phyloP scores from a whole-genome alignment of 2,888 invertebrate species.

The Octonoba sinensis region DNA sequence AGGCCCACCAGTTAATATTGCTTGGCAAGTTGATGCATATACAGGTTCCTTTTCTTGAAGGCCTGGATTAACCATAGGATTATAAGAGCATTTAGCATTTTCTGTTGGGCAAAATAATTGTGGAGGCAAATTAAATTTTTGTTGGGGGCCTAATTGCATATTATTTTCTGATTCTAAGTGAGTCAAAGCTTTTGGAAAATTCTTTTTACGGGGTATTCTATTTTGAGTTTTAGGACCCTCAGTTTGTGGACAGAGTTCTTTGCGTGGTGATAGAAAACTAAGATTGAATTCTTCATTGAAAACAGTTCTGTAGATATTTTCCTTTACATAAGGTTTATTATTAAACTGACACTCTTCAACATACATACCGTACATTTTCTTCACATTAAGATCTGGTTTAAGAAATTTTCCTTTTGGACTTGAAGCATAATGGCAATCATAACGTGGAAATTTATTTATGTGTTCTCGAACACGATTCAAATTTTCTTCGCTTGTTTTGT shows the following conservation, averaged over 20 bases:
- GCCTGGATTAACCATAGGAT: slow-evolving; percentile 24
- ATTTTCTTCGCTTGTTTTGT: slow-evolving; percentile 57
- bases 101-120: slow-evolving; percentile 48
- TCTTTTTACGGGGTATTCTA: slow-evolving; percentile 27
- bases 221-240: slow-evolving; percentile 18
- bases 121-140: slow-evolving; percentile 41
- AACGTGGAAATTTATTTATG: slow-evolving; percentile 50
- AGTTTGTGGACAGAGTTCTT: slow-evolving; percentile 21
- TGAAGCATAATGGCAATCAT: slow-evolving; percentile 33
- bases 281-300: slow-evolving; percentile 56
- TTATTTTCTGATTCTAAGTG: slow-evolving; percentile 31
- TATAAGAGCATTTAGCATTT: slow-evolving; percentile 56
- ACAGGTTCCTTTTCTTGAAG: slow-evolving; percentile 52
- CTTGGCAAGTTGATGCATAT: slow-evolving; percentile 42
- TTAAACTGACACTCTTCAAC: slow-evolving; percentile 46
- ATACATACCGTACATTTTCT: slow-evolving; percentile 59
- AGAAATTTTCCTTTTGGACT: slow-evolving; percentile 51
- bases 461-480: slow-evolving; percentile 39
- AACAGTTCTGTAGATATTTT: slow-evolving; percentile 51
- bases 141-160: slow-evolving; percentile 33
- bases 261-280: slow-evolving; percentile 45
- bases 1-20: slow-evolving; percentile 23
- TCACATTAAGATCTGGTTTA: slow-evolving; percentile 52
- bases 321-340: slow-evolving; percentile 46
- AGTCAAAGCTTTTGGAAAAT: slow-evolving; percentile 19